These are phyloP conservation scores for Phaonia tiefii DNA, from an alignment of 2,888 invertebrate species.

Conservation along the genomic window DNA sequence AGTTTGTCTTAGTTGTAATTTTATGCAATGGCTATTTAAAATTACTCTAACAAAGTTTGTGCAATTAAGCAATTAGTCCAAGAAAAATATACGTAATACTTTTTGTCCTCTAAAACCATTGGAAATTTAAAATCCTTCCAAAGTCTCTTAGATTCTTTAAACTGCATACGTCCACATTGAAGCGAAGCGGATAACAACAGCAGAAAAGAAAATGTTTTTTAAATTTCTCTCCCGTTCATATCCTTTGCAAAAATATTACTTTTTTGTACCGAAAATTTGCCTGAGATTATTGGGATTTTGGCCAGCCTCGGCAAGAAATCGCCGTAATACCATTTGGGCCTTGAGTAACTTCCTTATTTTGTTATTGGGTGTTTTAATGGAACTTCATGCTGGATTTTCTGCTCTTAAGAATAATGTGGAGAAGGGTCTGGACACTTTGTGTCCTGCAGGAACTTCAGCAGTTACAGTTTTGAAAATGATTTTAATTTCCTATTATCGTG, in stretches of 20 bases:
- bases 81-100: too few species aligned
- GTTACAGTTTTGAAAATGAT: slow-evolving; percentile 75
- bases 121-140: too few species aligned
- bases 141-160: too few species aligned
- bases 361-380: slow-evolving; percentile 72
- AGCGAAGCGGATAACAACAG: too few species aligned
- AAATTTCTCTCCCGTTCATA: slow-evolving; percentile 68
- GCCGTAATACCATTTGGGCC: slow-evolving; percentile 52
- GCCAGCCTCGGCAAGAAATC: slow-evolving; percentile 65
- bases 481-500: slow-evolving; percentile 69
- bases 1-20: too few species aligned
- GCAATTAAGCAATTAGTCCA: neutral
- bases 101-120: too few species aligned
- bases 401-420: slow-evolving; percentile 56
- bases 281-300: slow-evolving; percentile 72
- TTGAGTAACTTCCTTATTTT: slow-evolving; percentile 69
- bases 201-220: slow-evolving; percentile 67
- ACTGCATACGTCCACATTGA: too few species aligned
- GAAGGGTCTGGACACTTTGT: slow-evolving; percentile 73
- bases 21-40: too few species aligned
- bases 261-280: slow-evolving; percentile 71
- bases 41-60: too few species aligned
- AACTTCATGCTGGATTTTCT: slow-evolving; percentile 72
- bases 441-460: slow-evolving; percentile 74
- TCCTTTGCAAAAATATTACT: slow-evolving; percentile 70